Conservation (phyloP, 2,797 vertebrate species). For the Anguilla pacifica region DNA sequence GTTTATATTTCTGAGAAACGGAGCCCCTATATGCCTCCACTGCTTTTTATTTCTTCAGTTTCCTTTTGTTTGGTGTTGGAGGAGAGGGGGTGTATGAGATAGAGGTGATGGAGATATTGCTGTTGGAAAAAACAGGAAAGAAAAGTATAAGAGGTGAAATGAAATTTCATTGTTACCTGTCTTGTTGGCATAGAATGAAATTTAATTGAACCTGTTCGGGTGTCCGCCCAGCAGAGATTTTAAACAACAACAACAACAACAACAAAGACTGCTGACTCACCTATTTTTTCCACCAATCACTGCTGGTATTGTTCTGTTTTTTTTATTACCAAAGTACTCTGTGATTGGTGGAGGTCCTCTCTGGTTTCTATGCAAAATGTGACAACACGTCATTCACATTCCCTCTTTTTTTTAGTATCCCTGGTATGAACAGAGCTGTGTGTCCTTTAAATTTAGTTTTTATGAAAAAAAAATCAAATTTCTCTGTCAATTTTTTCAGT, state of each 20-base stretch:
- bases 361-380: no score
- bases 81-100: neutral
- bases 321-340: no score
- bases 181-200: neutral
- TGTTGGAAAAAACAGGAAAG: neutral
- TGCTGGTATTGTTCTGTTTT: no score
- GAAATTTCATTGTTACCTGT: neutral
- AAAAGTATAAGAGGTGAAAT: neutral
- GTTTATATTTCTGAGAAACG: neutral
- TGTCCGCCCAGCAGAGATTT: neutral
- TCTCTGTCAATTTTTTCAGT: no score
- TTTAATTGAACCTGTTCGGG: neutral
- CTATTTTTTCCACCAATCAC: no score
- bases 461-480: no score
- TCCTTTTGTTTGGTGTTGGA: neutral
- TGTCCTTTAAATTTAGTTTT: no score
- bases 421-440: no score
- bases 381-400: no score
- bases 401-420: no score
- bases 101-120: neutral
- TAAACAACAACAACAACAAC: neutral
- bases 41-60: neutral
- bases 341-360: no score
- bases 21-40: neutral
- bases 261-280: no score